phyloP scores from a whole-genome alignment of 2,888 invertebrate genomes.

The Apodemia duryi region DNA sequence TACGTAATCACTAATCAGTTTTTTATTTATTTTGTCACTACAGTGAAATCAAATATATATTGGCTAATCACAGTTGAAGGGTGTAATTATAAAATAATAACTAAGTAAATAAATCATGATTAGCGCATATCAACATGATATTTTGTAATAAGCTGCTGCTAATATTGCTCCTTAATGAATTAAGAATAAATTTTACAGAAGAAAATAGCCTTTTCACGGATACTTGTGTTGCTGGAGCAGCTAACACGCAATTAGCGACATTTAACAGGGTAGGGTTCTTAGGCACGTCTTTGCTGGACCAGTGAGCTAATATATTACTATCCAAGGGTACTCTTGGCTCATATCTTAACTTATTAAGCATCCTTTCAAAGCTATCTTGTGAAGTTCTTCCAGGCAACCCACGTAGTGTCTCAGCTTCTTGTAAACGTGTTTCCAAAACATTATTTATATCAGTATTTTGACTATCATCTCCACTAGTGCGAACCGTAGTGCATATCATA shows the following conservation, averaged over 20 bases:
- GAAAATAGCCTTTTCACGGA: constrained; percentile 5
- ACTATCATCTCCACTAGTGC: constrained; percentile 5
- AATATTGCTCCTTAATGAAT: constrained; percentile 12
- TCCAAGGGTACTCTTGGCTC: constrained; percentile 9
- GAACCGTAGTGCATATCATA: neutral
- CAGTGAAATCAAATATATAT: neutral
- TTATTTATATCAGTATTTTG: neutral
- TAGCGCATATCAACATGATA: constrained; percentile 11
- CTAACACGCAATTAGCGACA: neutral
- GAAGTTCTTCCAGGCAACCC: neutral
- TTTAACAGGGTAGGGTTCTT: neutral
- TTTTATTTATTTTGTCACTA: constrained; percentile 9
- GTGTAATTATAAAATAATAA: neutral
- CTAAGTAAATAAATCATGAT: constrained; percentile 15
- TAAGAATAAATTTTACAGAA: constrained; percentile 14
- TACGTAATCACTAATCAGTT: constrained; percentile 9
- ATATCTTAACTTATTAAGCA: constrained; percentile 6
- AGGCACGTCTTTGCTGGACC: neutral
- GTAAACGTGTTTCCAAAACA: constrained; percentile 1
- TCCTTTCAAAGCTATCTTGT: constrained; percentile 12
- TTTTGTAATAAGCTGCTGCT: constrained; percentile 11
- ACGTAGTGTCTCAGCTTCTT: constrained; percentile 7
- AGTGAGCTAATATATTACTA: constrained; percentile 13
- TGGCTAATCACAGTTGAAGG: neutral
- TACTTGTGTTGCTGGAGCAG: neutral